Percentiles rank a stretch among this genome's conserved stretches.
phyloP scores from a whole-genome alignment of 2,113 vertebrate genomes.

The Pterocles burchelli region DNA sequence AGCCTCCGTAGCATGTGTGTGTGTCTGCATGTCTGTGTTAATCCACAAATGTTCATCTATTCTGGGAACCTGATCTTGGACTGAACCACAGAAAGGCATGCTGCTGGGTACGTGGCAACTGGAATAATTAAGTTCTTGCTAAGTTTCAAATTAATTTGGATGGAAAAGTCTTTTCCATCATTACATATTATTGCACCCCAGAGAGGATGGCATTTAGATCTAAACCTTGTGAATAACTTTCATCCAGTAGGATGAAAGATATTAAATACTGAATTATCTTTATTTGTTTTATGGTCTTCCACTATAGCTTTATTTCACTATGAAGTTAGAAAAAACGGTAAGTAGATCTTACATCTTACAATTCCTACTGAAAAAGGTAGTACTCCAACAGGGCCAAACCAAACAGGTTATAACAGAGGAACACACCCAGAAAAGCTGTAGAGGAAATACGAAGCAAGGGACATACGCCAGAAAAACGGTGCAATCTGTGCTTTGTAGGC shows the following conservation, averaged over 20 bases:
- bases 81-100: background rate
- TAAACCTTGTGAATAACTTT: background rate
- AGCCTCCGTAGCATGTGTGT: background rate
- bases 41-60: background rate
- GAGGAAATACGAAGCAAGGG: background rate
- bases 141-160: background rate
- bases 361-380: background rate
- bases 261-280: background rate
- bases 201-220: background rate
- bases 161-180: background rate
- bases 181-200: background rate
- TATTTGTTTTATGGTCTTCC: background rate
- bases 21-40: background rate
- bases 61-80: background rate
- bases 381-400: background rate
- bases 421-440: background rate
- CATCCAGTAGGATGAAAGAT: background rate
- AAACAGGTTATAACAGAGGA: background rate
- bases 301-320: background rate
- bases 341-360: background rate
- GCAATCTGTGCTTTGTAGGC: background rate
- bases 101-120: background rate
- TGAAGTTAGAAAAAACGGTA: background rate
- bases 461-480: background rate
- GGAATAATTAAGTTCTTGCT: background rate